Conservation (phyloP, 2,797 vertebrate genomes). For the Rhinoraja longicauda region DNA sequence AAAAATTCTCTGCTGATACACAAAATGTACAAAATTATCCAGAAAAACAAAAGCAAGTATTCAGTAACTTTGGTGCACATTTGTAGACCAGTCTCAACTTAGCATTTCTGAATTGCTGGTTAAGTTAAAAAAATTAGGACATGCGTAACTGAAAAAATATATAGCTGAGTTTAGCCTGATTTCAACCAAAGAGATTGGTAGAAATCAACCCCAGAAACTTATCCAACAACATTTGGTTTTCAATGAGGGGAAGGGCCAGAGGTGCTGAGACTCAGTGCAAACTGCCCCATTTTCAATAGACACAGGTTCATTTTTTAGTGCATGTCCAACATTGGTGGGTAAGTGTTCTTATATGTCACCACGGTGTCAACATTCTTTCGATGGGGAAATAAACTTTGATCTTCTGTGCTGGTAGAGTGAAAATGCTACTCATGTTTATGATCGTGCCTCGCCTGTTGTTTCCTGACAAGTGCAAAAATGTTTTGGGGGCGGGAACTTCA, state of each 20-base stretch:
- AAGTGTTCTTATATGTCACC: neutral
- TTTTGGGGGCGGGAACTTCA: too few relatives aligned
- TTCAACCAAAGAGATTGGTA: neutral
- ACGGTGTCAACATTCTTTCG: neutral
- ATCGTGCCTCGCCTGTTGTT: neutral
- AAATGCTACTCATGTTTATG: neutral
- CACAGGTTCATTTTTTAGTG: neutral
- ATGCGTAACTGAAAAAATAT: neutral
- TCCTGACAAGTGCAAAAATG: neutral
- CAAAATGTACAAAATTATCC: neutral
- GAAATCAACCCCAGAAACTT: neutral
- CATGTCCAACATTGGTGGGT: too few relatives aligned
- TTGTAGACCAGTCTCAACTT: neutral
- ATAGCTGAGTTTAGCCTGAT: neutral
- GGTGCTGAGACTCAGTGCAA: neutral
- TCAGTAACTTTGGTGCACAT: constrained; percentile 30
- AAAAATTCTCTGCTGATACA: constrained; percentile 21
- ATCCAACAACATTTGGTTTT: constrained; percentile 6
- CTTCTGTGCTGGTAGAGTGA: neutral
- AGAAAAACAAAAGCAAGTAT: neutral
- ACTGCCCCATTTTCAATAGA: neutral
- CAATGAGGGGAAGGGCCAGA: neutral
- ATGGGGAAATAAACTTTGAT: neutral
- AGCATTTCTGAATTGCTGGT: neutral
- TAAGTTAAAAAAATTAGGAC: neutral